Evolutionary conservation across 2,888 invertebrate genomes (phyloP), one percentile per base, ranked within the genome.

Genomic region (Thecocarcelia acutangulata): DNA sequence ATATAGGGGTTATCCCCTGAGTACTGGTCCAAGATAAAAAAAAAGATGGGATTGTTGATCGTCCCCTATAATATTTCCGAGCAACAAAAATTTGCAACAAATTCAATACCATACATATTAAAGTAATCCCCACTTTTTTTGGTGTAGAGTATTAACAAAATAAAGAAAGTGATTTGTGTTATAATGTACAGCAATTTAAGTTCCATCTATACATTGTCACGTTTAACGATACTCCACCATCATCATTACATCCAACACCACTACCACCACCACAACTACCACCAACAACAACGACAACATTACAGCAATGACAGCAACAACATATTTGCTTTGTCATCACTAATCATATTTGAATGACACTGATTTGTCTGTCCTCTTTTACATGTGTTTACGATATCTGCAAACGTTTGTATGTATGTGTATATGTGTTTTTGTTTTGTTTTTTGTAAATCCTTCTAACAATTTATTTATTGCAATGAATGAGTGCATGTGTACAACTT

Each of bases 101-200:
- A 24, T n/a, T n/a, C n/a, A n/a, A n/a, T n/a, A n/a, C n/a, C n/a
- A n/a, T n/a, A n/a, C n/a, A n/a, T n/a, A n/a, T n/a, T n/a, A n/a
- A n/a, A n/a, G n/a, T n/a, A n/a, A n/a, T n/a, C n/a, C 5, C 24
- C 5, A 24, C 24, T 24, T 2, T 24, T 33, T 1, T 8, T 15
- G n/a, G 13, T 15, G 61, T 54, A 40, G 48, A 48, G 42, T 46
- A 44, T 13, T 9, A 24, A 40, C 2, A 24, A 42, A 19, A 48
- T 13, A 75, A 69, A 74, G 70, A 78, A 78, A 78, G 82, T 78
- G 78, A 78, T 82, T 82, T 78, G 70, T 59, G 42, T n/a, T n/a
- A n/a, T n/a, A n/a, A 69, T 61, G 63, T 70, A 66, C 58, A 70
- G 68, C 56, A 69, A 78, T 78, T 82, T 78, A 82, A 74, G 54